Evolutionary conservation across 2,113 vertebrate genomes (phyloP).

Genomic region (Varanus komodoensis): DNA sequence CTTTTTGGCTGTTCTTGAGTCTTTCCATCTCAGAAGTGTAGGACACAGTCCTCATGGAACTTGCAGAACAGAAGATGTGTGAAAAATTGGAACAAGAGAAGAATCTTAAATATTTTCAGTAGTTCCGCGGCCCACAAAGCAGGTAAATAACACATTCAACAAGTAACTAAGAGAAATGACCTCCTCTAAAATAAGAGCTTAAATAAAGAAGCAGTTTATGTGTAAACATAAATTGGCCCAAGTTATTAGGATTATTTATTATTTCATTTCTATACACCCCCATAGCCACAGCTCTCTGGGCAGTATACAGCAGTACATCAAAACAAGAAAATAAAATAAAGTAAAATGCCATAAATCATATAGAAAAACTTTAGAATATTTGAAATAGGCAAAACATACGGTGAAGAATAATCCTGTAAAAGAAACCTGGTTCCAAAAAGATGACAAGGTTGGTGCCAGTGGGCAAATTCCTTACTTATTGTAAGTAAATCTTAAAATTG

Average conservation of each 20-base stretch:
- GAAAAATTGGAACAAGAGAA: background rate
- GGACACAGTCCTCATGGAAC: background rate
- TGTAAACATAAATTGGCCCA: background rate
- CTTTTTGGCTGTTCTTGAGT: background rate
- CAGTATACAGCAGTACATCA: too few species aligned
- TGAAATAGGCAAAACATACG: too few species aligned
- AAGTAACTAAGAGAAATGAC: background rate
- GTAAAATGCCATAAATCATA: too few species aligned
- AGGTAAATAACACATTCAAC: background rate
- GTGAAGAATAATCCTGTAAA: too few species aligned
- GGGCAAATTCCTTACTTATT: too few species aligned
- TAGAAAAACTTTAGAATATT: too few species aligned
- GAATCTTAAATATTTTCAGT: background rate
- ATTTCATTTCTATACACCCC: too few species aligned
- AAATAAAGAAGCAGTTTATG: background rate
- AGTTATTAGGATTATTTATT: background rate
- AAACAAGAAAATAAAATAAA: too few species aligned
- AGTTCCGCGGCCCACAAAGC: background rate
- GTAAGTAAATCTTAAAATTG: too few species aligned
- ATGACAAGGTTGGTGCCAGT: too few species aligned
- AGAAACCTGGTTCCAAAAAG: too few species aligned
- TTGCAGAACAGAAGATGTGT: background rate
- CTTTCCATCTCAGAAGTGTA: constrained; percentile 30
- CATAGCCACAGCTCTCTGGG: too few species aligned
- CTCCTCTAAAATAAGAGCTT: background rate